Conservation (phyloP, 2,888 invertebrate genomes). For the Halictus quadricinctus region DNA sequence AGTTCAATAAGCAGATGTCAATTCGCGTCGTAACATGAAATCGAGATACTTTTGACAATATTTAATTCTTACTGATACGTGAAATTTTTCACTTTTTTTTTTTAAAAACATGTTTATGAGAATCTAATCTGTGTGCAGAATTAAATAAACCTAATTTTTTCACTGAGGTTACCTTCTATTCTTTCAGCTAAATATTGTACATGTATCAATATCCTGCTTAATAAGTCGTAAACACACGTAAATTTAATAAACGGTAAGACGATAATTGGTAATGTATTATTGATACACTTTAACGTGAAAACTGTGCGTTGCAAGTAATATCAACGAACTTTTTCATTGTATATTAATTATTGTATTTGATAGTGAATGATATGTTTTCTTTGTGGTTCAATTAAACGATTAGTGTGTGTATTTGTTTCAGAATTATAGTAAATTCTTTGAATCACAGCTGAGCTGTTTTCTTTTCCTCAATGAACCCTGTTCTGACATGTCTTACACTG, state of each 20-base stretch:
- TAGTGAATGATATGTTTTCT: background rate
- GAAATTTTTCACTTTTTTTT: background rate
- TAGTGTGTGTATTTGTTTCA: conserved; percentile 32
- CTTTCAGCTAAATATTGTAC: conserved; percentile 9
- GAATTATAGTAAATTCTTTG: conserved; percentile 35
- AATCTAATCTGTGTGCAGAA: background rate
- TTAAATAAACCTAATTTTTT: background rate
- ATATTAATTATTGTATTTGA: background rate
- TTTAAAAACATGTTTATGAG: background rate
- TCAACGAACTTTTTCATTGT: background rate
- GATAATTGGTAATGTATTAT: conserved; percentile 17
- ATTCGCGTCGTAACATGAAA: conserved; percentile 6
- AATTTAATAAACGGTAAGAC: conserved; percentile 10
- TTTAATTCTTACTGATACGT: conserved; percentile 1
- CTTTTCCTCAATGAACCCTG: conserved; percentile 77
- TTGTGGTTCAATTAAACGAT: background rate
- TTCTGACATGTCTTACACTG: conserved; percentile 92
- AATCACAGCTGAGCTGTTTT: conserved; percentile 39
- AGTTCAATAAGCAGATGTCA: conserved; percentile 11
- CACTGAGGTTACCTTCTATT: conserved; percentile 35
- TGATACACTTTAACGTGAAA: background rate
- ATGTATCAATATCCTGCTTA: background rate
- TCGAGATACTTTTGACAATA: background rate
- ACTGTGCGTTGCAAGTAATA: background rate
- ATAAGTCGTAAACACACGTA: conserved; percentile 3